Percentiles rank a stretch among this genome's conserved stretches.
Evolutionary conservation across 2,888 invertebrate species (phyloP).

Genomic region (Bruchidius siliquastri): DNA sequence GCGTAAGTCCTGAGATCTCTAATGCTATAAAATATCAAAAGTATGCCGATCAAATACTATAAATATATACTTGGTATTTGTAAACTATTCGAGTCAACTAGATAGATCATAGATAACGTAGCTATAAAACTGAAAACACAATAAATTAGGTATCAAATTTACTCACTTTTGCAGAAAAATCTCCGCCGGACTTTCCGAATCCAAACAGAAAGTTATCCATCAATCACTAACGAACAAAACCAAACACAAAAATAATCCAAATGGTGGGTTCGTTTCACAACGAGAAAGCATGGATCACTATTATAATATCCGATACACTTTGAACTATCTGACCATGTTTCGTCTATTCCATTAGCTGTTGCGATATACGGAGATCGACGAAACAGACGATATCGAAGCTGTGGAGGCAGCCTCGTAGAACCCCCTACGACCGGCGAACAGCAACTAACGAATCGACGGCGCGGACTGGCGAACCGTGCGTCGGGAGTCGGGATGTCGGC

Average conservation of each 20-base stretch:
- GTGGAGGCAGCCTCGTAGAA: neutral
- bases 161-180: neutral
- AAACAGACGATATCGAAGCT: neutral
- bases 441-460: neutral
- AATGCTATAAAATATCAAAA: too few species aligned
- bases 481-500: neutral
- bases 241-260: neutral
- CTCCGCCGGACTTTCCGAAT: neutral
- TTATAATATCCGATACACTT: neutral
- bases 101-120: too few species aligned
- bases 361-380: neutral
- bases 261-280: neutral
- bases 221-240: neutral
- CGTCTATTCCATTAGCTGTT: neutral
- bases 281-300: neutral
- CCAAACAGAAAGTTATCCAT: neutral
- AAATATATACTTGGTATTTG: too few species aligned
- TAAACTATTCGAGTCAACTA: too few species aligned
- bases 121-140: too few species aligned
- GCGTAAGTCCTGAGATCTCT: too few species aligned
- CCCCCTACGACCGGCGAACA: neutral
- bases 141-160: too few species aligned
- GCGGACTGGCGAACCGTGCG: neutral
- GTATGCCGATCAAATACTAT: too few species aligned
- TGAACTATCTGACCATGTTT: neutral